phyloP scores from a whole-genome alignment of 1,140 invertebrate genomes.

The Zaprionus ghesquierei region DNA sequence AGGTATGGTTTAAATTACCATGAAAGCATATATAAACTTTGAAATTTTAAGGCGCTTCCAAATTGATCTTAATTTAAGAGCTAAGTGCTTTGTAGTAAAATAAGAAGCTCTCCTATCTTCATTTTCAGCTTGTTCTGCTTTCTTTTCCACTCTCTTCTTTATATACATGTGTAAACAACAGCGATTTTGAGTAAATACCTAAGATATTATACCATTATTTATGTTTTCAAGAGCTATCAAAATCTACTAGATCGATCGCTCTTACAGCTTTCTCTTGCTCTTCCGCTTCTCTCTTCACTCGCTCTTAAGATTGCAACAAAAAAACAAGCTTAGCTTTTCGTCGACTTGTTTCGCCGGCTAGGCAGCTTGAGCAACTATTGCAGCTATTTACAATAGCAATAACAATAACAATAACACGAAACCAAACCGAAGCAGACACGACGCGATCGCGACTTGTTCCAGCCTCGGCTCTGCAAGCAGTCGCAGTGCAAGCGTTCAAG shows the following conservation, averaged over 20 bases:
- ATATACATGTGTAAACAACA: too few relatives aligned
- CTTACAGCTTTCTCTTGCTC: background rate
- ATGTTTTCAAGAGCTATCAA: background rate
- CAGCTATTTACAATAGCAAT: constrained; percentile 53
- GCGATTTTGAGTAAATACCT: too few relatives aligned
- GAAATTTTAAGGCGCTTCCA: too few relatives aligned
- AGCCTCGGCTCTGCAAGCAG: constrained; percentile 58
- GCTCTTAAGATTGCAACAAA: constrained; percentile 21
- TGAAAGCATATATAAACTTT: too few relatives aligned
- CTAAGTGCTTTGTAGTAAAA: background rate
- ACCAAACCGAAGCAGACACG: constrained; percentile 10
- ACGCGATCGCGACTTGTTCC: constrained; percentile 46
- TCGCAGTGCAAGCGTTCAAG: constrained; percentile 74
- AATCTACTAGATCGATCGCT: background rate
- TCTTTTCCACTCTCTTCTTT: background rate
- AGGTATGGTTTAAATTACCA: too few relatives aligned
- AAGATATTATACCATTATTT: background rate
- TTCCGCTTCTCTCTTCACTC: background rate
- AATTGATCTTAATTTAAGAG: background rate
- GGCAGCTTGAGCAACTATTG: constrained; percentile 31
- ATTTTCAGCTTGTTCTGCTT: too few relatives aligned
- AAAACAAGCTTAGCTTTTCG: constrained; percentile 36
- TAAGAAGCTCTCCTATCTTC: background rate
- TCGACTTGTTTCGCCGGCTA: constrained; percentile 60
- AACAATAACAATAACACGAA: constrained; percentile 32